Base-by-base conservation (phyloP, 2,113 vertebrate species). In the Malurus elegans region DNA sequence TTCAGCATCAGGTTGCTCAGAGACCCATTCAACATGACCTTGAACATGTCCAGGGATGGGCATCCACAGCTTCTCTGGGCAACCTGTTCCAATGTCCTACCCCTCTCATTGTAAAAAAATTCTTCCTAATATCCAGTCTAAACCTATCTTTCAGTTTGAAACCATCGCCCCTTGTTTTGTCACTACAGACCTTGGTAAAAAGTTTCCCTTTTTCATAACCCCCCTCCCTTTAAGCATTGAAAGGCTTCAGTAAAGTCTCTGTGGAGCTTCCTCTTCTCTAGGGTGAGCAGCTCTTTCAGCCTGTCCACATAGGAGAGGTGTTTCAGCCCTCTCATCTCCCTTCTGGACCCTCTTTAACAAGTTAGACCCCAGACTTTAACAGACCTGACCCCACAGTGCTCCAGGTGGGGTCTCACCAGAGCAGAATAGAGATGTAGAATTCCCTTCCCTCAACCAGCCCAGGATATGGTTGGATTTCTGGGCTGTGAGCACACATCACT, bases 391-490 rank as follows among this genome's bases (percentile, higher is more conserved):
- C 34, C 16, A 25, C 16, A n/a, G n/a, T 29, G 53, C 28, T 67
- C 17, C 79, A 31, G 19, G 28, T 32, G 40, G 8, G 29, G 8
- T 48, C 29, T 82, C 79, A 61, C 25, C 8, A 34, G 38, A 7
- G 54, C 34, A n/a, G 40, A 54, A 17, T 6, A 34, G 54, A 67
- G 47, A 17, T 25, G 18, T 17, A 19, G 18, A 36, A 42, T 69
- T 69, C 24, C 15, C 17, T 18, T 34, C 54, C 18, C n/a, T 54
- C 0, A 0, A 12, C n/a, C n/a, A 48, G 62, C 12, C 25, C 47
- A 75, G 47, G 25, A 9, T 18, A 1, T 10, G 40, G 29, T 14
- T 56, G 51, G 21, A 31, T 56, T 56, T 47, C 47, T 69, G 47
- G 40, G 40, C 54, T 42, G 25, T 42, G 20, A 82, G 47, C 29